Base-by-base conservation (phyloP, 2,113 vertebrate genomes). In the Stegostoma tigrinum region DNA sequence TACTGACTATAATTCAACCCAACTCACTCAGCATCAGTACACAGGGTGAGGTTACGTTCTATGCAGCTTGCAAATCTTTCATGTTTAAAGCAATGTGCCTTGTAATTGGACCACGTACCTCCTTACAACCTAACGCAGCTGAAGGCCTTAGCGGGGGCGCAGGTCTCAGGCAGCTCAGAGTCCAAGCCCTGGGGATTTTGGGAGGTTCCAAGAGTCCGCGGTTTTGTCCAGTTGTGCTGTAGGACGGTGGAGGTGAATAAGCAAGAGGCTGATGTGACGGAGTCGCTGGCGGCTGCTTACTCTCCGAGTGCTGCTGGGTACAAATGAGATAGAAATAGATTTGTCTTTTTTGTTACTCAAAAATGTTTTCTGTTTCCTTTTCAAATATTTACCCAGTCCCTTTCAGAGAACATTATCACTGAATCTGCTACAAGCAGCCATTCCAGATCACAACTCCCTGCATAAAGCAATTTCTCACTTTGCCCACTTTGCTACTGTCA, bases 91-190 rank as follows among this genome's bases (percentile, higher is more conserved):
- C 15, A 34, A 5, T 94, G 67, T 48, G n/a, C 67, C 61, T 45
- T 48, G 67, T 23, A 6, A 38, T 52, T 0, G 0, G 2, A 2
- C 66, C 30, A 96, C 96, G 97, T 98, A 99, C 99, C 99, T 99
- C 99, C 98, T 99, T 99, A 97, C 99, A 99, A 96, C 98, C 98
- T 97, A 99, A 98, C 0, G 99, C 99, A 27, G 99, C 99, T 0
- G 99, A 99, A 0, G 99, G 99, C 96, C 98, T 98, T 96, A 99
- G 99, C 0, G 99, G 99, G 66, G 99, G 99, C 15, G 99, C 99
- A 0, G 99, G 99, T 95, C 99, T 98, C 85, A 99, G 98, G 96
- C 99, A 99, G 97, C 99, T 99, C 96, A 99, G 97, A 96, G 98
- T 99, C 99, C 99, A 99, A 0, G 99, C 98, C 96, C 99, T 99